Conservation (phyloP, 2,797 vertebrate species). For the Rhynchonycteris naso region DNA sequence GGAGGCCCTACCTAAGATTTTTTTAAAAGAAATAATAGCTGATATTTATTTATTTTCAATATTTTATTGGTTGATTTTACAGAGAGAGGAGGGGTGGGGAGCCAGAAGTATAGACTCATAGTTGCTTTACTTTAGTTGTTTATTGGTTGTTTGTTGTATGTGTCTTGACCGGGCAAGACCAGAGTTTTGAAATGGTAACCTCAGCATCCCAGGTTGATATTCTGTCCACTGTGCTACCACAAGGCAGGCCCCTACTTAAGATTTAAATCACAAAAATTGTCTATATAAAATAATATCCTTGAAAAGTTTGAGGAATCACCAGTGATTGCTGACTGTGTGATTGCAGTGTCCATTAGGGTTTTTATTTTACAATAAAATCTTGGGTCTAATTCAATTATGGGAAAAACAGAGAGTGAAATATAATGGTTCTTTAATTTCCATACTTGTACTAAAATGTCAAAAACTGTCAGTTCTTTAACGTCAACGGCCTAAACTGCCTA, state of each 20-base stretch:
- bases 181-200: too few species aligned
- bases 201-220: too few species aligned
- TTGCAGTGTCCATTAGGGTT: not conserved
- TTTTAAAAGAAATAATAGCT: too few species aligned
- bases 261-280: slow-evolving; percentile 20
- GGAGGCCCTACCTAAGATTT: not conserved
- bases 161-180: too few species aligned
- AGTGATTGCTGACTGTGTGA: not conserved
- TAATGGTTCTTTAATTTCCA: not conserved
- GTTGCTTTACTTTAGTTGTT: too few species aligned
- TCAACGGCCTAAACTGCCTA: not conserved
- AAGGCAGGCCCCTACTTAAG: too few species aligned
- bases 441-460: not conserved
- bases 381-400: not conserved
- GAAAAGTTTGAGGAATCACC: not conserved
- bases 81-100: too few species aligned
- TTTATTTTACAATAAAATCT: slow-evolving; percentile 32
- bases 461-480: not conserved
- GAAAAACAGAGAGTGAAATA: not conserved
- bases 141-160: too few species aligned
- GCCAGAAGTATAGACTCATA: too few species aligned
- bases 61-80: too few species aligned
- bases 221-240: too few species aligned
- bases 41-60: too few species aligned
- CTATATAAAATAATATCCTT: not conserved